Percentiles rank a stretch among this genome's conserved stretches.
phyloP scores from a whole-genome alignment of 1,140 invertebrate genomes.

The Trichonephila clavipes region DNA sequence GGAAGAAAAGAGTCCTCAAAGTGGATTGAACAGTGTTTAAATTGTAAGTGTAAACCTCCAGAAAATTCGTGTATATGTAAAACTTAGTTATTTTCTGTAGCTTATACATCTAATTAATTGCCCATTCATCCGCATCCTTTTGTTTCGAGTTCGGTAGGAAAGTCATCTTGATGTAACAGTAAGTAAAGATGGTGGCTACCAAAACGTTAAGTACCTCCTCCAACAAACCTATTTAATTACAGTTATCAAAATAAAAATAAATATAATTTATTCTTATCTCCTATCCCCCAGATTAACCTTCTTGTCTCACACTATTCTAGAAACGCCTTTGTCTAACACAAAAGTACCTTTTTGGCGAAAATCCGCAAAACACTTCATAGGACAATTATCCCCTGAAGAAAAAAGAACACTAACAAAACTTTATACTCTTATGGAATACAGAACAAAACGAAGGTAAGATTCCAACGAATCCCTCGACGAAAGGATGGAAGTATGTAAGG shows the following conservation, averaged over 20 bases:
- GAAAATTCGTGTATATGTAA: too few relatives aligned
- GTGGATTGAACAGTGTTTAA: too few relatives aligned
- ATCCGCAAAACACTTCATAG: neutral
- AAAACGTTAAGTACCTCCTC: neutral
- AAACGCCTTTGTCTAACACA: neutral
- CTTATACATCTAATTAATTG: too few relatives aligned
- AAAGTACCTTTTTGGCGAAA: neutral
- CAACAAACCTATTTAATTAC: neutral
- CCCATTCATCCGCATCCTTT: too few relatives aligned
- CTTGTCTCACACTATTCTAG: neutral
- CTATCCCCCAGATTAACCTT: neutral
- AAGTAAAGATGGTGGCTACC: too few relatives aligned
- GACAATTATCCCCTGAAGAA: neutral
- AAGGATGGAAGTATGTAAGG: neutral
- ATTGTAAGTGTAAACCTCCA: too few relatives aligned
- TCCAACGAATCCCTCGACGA: neutral
- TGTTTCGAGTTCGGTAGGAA: too few relatives aligned
- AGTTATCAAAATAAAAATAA: neutral
- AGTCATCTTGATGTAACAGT: too few relatives aligned
- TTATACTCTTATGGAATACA: neutral
- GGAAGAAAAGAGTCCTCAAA: too few relatives aligned
- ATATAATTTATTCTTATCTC: neutral
- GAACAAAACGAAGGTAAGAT: neutral
- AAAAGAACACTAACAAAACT: neutral
- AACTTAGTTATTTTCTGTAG: too few relatives aligned